Base-by-base conservation (phyloP, 2,888 invertebrate genomes). In the Drosophila melanosoma region DNA sequence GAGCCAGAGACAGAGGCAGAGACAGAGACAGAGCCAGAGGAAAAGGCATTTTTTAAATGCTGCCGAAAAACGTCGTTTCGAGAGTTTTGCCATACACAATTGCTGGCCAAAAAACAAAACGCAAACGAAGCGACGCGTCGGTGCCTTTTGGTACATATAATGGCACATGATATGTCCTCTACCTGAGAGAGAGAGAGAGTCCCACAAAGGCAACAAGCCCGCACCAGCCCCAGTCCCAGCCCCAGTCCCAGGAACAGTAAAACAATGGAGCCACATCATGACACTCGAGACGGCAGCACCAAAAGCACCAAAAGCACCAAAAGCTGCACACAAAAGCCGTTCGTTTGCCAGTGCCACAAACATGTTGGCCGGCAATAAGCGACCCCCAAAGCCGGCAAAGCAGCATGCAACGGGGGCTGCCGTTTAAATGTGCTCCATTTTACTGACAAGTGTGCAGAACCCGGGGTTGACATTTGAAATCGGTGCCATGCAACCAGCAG, bases 361-460 rank as follows among this genome's bases (percentile, higher is more conserved):
- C 58, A 33, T 45, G 45, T 42, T 45, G 45, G 69, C 23, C 54
- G 42, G 66, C 69, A 66, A 45, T 53, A 70, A 45, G 54, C 32
- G n/a, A 45, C 52, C 32, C 29, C 29, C 29, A 29, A 29, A 29
- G 69, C 58, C 63, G 42, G 72, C 52, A 52, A 29, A 36, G 20
- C 65, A 45, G 29, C 51, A 36, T n/a, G 29, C 42, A 20, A 15
- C 29, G 40, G 53, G 29, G 17, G 62, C 66, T 81, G 64, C 89
- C 63, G 89, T 87, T 90, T 90, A 86, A 90, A 90, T 81, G 87
- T 90, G 84, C 90, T 89, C 90, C 85, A 90, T 90, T 86, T 86
- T 90, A 90, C 88, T 90, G 90, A 89, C 86, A 90, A 90, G 91
- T 87, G 90, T 87, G 83, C 70, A 80, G 78, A 79, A 42, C 15